Evolutionary conservation across 2,113 vertebrate species (phyloP), one percentile per base, ranked within the genome.

Genomic region (Cephalopterus ornatus): DNA sequence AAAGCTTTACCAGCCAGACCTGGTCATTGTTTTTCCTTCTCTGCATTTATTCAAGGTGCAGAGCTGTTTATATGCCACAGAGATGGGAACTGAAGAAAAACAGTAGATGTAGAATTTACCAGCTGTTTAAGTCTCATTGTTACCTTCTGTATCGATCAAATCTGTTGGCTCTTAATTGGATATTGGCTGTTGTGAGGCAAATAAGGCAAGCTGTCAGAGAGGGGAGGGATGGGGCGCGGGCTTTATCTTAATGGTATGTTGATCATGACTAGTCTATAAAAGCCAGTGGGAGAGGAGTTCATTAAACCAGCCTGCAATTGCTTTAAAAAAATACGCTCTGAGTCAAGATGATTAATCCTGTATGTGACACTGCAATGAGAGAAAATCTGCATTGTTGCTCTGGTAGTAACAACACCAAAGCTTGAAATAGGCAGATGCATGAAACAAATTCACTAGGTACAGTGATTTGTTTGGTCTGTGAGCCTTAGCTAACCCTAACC

Each of bases 171-270:
- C 91, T 96, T 97, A 97, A 96, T 97, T 97, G 81, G 85, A 92
- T 96, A 96, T 97, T 96, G 92, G 95, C 95, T 96, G 93, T 94
- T 96, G 49, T 90, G 95, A 97, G 87, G 95, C 95, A 95, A 93
- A 96, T 97, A 91, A 91, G 93, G 63, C 72, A 89, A 96, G 84
- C 68, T 89, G 70, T 85, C 83, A 68, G 93, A 65, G 92, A 65
- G 73, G 92, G 85, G 72, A 61, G 42, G 91, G 55, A 84, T 92
- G 75, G 66, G 81, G 78, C 33, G 12, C 4, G 5, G 92, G 63
- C 73, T 95, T 93, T 96, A 73, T 71, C 83, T 80, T 94, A 91
- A 72, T 91, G 90, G 66, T 92, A 88, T 83, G 81, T 81, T 94
- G 88, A 93, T 92, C 66, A 75, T 95, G 85, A 71, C 37, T 75